Base-by-base conservation (phyloP, 2,888 invertebrate genomes). In the Ferdinandea cuprea region DNA sequence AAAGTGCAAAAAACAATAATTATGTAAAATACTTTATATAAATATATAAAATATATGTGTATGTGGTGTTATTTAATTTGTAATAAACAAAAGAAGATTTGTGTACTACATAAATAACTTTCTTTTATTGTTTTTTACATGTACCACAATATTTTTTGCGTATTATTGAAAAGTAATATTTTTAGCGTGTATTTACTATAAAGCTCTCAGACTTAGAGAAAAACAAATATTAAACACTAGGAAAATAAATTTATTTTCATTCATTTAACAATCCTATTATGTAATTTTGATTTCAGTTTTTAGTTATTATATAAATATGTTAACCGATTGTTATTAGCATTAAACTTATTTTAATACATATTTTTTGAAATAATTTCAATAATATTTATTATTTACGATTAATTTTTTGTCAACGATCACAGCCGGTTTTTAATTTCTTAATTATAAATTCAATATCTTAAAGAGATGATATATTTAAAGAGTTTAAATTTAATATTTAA, bases 331-430 rank as follows among this genome's bases (percentile, higher is more conserved):
- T 66, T 66, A 52, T 52, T 52, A 66, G 52, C 54, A 68, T 46
- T 32, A 48, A 37, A 44, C 2, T 17, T 58, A 71, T 50, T 30
- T 9, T 32, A 50, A 30, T 30, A 48, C 21, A 44, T 56, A 35
- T 56, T 2, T 8, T 17, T 56, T 68, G n/a, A n/a, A 54, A 37
- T 15, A 13, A 7, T 15, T 40, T 7, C 13, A n/a, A 13, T 13
- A 48, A 37, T 13, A 25, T 72, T 44, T 56, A 37, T 17, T 46
- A 48, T 59, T 61, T 61, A 68, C 48, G 13, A 68, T 68, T 68
- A 65, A 69, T 69, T 69, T 48, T 69, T 74, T 63, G 69, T 69
- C 63, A 80, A 80, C 69, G 56, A 80, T 80, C 80, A 80, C 80
- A 80, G 80, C 80, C 80, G 65, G 56, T 68, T 44, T 79, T 80